Base-by-base conservation (phyloP, 2,113 vertebrate genomes). In the Indri indri region DNA sequence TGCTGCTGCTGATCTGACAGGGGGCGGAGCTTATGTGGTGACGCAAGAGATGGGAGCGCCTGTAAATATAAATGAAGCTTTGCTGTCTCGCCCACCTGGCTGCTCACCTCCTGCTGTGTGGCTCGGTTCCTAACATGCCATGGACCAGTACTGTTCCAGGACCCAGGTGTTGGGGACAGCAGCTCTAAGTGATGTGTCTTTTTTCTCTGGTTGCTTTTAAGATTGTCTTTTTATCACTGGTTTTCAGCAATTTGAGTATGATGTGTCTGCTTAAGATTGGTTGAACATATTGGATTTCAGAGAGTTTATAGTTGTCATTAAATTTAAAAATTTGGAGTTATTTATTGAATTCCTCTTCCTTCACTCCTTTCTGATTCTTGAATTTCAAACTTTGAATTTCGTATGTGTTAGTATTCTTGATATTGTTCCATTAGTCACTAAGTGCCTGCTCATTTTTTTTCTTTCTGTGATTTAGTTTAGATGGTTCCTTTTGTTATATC, bases 311-410 rank as follows among this genome's bases (percentile, higher is more conserved):
- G 12, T 87, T 94, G 34, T 73, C 40, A 92, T 82, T 27, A 92
- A 65, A 91, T 84, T 88, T 74, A 42, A 57, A 88, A 74, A 84
- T 27, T 45, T 6, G 59, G 40, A 23, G 6, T 54, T 34, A 68
- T 45, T 47, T 94, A 18, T 90, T 47, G 42, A 87, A 17, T 59
- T 52, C 4, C 4, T 90, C 18, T 77, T 87, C 6, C n/a, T 90
- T 4, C 9, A 30, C 2, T 5, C 6, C 34, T 34, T 91, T 52
- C 34, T 88, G 18, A 85, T 32, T 47, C 25, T 80, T 96, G 79
- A 70, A 85, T 85, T 91, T 88, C 20, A 81, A 6, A 70, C 68
- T 91, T 91, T 92, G 83, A 77, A 87, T 90, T 92, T 70, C 2
- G 45, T 18, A 11, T 50, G 23, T 73, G 47, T 61, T 66, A 65